Evolutionary conservation across 2,797 vertebrate genomes (phyloP).

Genomic region (Chiloscyllium punctatum): DNA sequence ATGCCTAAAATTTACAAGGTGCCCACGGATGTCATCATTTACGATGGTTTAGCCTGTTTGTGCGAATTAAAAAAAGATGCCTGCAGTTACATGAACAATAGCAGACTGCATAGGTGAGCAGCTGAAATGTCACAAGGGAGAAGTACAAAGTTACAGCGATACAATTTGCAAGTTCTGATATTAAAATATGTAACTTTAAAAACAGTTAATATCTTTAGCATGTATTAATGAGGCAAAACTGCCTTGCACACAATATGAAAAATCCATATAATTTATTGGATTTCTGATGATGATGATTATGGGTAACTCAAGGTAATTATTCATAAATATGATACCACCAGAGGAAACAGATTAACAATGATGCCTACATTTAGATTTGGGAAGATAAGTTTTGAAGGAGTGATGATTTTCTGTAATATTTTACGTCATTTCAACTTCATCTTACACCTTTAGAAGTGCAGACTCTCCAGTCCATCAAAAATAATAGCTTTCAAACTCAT

Average conservation of each 20-base stretch:
- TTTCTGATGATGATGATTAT: conserved; percentile 33
- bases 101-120: background rate
- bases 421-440: background rate
- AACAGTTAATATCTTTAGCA: background rate
- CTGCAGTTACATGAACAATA: background rate
- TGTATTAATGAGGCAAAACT: background rate
- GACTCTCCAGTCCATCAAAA: background rate
- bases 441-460: background rate
- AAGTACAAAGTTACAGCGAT: background rate
- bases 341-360: conserved; percentile 23
- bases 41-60: background rate
- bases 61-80: background rate
- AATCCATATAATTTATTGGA: conserved; percentile 34
- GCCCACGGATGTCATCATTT: background rate
- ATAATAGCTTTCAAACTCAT: background rate
- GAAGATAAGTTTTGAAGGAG: background rate
- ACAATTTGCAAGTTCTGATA: conserved; percentile 4
- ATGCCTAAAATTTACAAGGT: background rate
- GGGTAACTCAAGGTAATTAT: conserved; percentile 25
- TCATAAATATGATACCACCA: conserved; percentile 17
- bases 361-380: background rate
- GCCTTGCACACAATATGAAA: background rate
- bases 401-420: background rate
- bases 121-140: background rate
- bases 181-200: conserved; percentile 27